Evolutionary conservation across 2,888 invertebrate genomes (phyloP), one percentile per base, ranked within the genome.

Genomic region (Luffia ferchaultella): DNA sequence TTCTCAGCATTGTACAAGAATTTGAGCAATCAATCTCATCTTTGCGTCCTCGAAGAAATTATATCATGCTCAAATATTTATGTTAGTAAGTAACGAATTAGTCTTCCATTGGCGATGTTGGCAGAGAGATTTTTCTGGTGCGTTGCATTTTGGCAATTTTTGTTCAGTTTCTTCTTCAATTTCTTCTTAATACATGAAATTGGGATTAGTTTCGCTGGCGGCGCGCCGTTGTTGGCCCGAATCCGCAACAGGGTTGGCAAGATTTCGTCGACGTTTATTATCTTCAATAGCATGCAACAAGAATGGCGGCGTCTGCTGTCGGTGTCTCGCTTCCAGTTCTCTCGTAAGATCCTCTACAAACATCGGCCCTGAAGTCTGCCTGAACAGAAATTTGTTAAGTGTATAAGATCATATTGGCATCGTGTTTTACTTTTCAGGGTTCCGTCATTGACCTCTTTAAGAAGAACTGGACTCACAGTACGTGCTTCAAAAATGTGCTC

Each of bases 301-400:
- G 67, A 83, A 83, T 1, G 79, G 73, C 0, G 82, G 83, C 1
- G 77, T 67, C 3, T 62, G 53, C 48, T 49, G 19, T 16, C 48
- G 50, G 15, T 53, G 50, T 0, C 52, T 47, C 2, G 16, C 17
- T 40, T 79, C 78, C 54, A 83, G 62, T 60, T 80, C 78, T 1
- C 69, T 64, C 0, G 72, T 61, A 50, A 80, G 62, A 50, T 80
- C 80, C 46, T 79, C 78, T 75, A 76, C 73, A 63, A 78, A 73
- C 70, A 76, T 72, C 78, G 80, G 79, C 61, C 77, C 78, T 70
- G 77, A 72, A 19, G 17, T 20, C 76, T 78, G 80, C 70, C 80
- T 78, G 71, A n/a, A n/a, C n/a, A n/a, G n/a, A n/a, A n/a, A n/a
- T n/a, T n/a, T n/a, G n/a, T n/a, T n/a, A n/a, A n/a, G n/a, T n/a